Evolutionary conservation across 2,113 vertebrate genomes (phyloP).

Genomic region (Gymnocephalus cernua): DNA sequence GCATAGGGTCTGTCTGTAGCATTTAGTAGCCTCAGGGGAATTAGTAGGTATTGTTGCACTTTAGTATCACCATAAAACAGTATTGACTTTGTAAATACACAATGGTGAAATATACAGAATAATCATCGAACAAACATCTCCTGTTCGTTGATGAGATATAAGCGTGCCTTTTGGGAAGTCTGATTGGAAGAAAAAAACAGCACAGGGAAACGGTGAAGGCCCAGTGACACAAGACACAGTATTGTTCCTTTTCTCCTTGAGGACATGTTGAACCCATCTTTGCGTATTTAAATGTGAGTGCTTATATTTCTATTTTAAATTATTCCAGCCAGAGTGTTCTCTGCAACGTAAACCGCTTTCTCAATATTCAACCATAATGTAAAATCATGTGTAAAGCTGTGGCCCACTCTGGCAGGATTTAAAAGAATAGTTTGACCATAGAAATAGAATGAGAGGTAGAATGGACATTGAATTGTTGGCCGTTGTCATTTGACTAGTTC

Average conservation of each 20-base stretch:
- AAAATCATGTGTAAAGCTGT: neutral
- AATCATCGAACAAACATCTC: neutral
- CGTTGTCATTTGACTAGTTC: no score
- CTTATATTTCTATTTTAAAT: neutral
- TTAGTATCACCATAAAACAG: neutral
- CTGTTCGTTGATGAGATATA: neutral
- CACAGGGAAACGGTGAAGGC: neutral
- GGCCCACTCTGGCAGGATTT: neutral
- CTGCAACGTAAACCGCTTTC: neutral
- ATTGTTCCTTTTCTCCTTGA: neutral
- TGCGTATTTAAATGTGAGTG: constrained; percentile 1
- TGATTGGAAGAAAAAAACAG: neutral
- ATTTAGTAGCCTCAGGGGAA: neutral
- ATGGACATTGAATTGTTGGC: no score
- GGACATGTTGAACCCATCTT: neutral
- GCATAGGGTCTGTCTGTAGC: constrained; percentile 34
- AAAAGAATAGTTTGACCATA: neutral
- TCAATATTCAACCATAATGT: neutral
- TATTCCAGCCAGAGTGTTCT: neutral
- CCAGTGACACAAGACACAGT: neutral
- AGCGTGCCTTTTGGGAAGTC: neutral
- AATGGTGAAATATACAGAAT: constrained; percentile 7
- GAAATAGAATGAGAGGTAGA: no score
- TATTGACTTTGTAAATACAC: neutral
- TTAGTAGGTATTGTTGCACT: constrained; percentile 16